Evolutionary conservation across 2,888 invertebrate species (phyloP).

Genomic region (Apamea epomidion): DNA sequence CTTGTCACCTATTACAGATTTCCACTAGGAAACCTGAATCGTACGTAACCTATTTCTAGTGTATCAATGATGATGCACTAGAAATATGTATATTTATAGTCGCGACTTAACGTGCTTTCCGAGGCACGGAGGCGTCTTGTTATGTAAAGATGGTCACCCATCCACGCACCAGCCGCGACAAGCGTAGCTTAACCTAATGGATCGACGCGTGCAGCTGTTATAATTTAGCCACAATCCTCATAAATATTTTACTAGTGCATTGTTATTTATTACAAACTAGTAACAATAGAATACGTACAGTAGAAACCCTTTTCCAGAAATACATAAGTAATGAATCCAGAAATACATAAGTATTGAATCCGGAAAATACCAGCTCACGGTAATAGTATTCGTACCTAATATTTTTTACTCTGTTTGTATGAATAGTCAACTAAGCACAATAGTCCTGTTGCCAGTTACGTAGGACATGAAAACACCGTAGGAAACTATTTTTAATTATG

Average conservation of each 20-base stretch:
- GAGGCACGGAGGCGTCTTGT: too few relatives aligned
- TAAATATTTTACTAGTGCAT: background rate
- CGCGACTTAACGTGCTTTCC: too few relatives aligned
- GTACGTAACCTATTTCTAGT: background rate
- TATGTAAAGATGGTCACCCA: too few relatives aligned
- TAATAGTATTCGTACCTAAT: conserved; percentile 9
- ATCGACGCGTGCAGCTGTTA: too few relatives aligned
- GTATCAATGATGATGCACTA: too few relatives aligned
- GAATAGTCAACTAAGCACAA: conserved; percentile 15
- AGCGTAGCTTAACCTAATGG: too few relatives aligned
- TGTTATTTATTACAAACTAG: background rate
- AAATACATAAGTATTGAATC: background rate
- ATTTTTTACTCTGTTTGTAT: conserved; percentile 16
- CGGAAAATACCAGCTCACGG: conserved; percentile 10
- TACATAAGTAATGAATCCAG: background rate
- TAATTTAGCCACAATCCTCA: too few relatives aligned
- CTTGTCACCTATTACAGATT: background rate
- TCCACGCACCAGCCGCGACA: too few relatives aligned
- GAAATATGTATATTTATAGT: too few relatives aligned
- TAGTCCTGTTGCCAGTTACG: conserved; percentile 34
- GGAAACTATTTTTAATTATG: conserved; percentile 14
- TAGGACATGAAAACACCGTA: conserved; percentile 5
- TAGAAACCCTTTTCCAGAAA: conserved; percentile 12
- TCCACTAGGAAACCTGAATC: background rate
- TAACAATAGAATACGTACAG: conserved; percentile 10